Base-by-base conservation (phyloP, 2,888 invertebrate genomes). In the Monochamus alternatus region DNA sequence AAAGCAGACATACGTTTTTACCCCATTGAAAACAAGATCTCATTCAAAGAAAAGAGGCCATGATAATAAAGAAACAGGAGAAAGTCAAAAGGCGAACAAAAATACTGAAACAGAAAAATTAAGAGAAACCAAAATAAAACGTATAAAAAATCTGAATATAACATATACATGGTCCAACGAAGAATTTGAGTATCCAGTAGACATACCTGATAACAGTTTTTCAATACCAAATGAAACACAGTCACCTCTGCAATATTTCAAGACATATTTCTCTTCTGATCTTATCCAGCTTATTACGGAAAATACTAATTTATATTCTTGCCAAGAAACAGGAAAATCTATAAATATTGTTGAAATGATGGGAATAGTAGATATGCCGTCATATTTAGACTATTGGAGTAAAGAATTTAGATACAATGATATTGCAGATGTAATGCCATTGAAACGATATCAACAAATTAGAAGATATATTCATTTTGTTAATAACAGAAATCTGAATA, bases 361-460 rank as follows among this genome's bases (percentile, higher is more conserved):
- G 63, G 74, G 64, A 38, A 70, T 74, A 74, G 58, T 63, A 69
- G 63, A 63, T 55, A 22, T 22, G 22, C 22, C 22, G 22, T 22
- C 22, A 22, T 22, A 22, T 22, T 22, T 22, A 22, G 22, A 44
- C 31, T 74, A 74, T 52, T 74, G 81, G 77, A 75, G 70, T 67
- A 65, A 75, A 58, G 74, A 78, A 62, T 71, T 74, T 38, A 73
- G 73, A 22, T 75, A 75, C 64, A 63, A 58, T n/a, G 65, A 73
- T 65, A 72, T 80, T 73, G 74, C 78, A n/a, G 65, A 68, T 68
- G 74, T 77, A 74, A 82, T 79, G 79, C 68, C 79, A 52, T 68
- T 80, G 32, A 80, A 82, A 73, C 65, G 78, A 51, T 82, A 81
- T 73, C 76, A 80, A 60, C 60, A 70, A 74, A 70, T 80, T 69